These are phyloP conservation scores for Plestiodon gilberti DNA, from an alignment of 2,113 vertebrate genomes.

Conservation along the genomic window DNA sequence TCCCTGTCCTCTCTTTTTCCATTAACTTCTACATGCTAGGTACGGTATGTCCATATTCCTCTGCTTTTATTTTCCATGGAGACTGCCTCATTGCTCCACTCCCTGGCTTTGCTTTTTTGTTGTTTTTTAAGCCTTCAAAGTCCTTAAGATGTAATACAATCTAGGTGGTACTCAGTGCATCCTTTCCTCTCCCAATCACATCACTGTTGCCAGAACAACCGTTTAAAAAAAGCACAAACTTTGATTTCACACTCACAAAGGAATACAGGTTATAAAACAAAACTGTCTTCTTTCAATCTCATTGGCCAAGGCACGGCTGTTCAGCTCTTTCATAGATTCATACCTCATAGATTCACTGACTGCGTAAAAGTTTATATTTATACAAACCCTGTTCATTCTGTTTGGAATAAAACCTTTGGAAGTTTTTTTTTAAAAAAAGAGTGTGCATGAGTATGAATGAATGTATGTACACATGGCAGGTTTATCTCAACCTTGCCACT, in stretches of 20 bases:
- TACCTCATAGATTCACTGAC: background rate
- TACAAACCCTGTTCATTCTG: background rate
- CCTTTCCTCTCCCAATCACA: background rate
- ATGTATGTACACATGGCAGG: no score
- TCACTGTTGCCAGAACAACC: background rate
- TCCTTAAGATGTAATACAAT: background rate
- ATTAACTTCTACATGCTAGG: no score
- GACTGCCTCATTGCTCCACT: background rate
- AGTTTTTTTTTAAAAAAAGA: background rate
- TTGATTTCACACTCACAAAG: background rate
- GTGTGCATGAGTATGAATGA: background rate
- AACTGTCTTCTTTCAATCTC: background rate
- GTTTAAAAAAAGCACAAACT: background rate
- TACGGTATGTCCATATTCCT: background rate
- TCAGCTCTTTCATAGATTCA: background rate
- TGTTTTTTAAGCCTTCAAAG: background rate
- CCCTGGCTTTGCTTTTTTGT: background rate
- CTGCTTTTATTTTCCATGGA: background rate
- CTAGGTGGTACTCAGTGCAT: background rate
- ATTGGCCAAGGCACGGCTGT: background rate
- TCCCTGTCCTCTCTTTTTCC: background rate
- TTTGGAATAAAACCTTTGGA: background rate
- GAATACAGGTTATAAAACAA: background rate
- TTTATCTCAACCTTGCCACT: background rate
- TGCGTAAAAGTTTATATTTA: background rate